Evolutionary conservation across 1,140 invertebrate genomes (phyloP), one percentile per base, ranked within the genome.

Genomic region (Rhopalosiphum maidis): DNA sequence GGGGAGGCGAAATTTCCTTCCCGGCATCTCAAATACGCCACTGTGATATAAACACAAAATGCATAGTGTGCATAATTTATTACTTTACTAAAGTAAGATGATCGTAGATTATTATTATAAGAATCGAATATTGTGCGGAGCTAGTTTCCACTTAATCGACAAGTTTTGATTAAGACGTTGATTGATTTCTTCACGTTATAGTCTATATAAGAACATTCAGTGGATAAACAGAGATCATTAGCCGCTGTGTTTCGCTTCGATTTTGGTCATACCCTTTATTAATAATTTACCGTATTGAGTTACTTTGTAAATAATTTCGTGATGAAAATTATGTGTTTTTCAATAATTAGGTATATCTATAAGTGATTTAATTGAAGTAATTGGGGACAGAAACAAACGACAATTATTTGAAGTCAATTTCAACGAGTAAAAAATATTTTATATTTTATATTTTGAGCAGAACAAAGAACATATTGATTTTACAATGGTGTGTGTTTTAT

Each of bases 81-180:
- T 77, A 35, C n/a, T 77, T n/a, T 18, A 77, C 30, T 18, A n/a
- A 77, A 77, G 30, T 77, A n/a, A 77, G 30, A n/a, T n/a, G 60
- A 77, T 77, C 30, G 60, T n/a, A 6, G 60, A n/a, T 77, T 77
- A 77, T n/a, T 68, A 68, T 35, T 15, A n/a, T 15, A 18, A 4
- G 60, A 77, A 77, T 77, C 30, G 4, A 77, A n/a, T 77, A n/a
- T 77, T 77, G 30, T 35, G 60, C 60, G 15, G 4, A 35, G 60
- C 60, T 77, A 77, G 60, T 77, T 77, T 77, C n/a, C 60, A 77
- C 60, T n/a, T 77, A 77, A 77, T 77, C 60, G 60, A 77, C 60
- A 77, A 77, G 60, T 77, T 77, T 77, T 77, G n/a, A n/a, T 77
- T 77, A 77, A 77, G 60, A 77, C 60, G 30, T 77, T 77, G 60